Percentiles rank a stretch among this genome's conserved stretches.
Evolutionary conservation across 92 coral and sea anemone species (phyloP).

Genomic region (Hydrozoanthus gracilis): DNA sequence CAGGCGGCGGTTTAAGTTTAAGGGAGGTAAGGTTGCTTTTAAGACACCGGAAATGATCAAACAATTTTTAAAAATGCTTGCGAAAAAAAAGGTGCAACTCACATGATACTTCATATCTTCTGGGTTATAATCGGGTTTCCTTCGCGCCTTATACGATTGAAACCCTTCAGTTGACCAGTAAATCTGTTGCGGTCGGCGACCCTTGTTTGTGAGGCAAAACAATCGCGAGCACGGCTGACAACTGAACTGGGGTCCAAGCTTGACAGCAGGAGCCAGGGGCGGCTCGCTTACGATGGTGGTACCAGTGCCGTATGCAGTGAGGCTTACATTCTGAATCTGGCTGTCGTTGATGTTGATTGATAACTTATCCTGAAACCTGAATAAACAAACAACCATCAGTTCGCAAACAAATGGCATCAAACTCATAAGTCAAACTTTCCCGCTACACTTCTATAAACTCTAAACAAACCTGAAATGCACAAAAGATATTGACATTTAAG

Average conservation of each 20-base stretch:
- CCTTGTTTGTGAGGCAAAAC: conserved; percentile 87
- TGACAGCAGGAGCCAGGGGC: conserved; percentile 88
- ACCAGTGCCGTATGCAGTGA: conserved; percentile 91
- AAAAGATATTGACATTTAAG: too few relatives aligned
- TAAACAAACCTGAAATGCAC: too few relatives aligned
- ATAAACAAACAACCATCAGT: not conserved
- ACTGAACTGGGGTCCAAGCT: conserved; percentile 97
- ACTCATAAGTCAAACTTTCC: too few relatives aligned
- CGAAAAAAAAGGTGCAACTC: not conserved
- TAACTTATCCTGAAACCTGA: conserved; percentile 90
- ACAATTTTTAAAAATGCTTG: not conserved
- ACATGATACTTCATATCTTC: conserved; percentile 94
- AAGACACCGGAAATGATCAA: not conserved
- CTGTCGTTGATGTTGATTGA: conserved; percentile 91
- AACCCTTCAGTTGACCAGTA: conserved; percentile 99
- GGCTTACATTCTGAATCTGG: conserved; percentile 87
- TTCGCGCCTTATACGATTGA: conserved; percentile 82
- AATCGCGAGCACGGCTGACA: conserved; percentile 80
- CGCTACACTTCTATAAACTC: too few relatives aligned
- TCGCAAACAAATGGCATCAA: too few relatives aligned
- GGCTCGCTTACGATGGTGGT: conserved; percentile 97
- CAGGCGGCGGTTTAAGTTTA: too few relatives aligned
- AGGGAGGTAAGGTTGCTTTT: too few relatives aligned
- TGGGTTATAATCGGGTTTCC: conserved; percentile 82
- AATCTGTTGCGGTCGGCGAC: conserved; percentile 94